Evolutionary conservation across 2,888 invertebrate species (phyloP).

Genomic region (Electrophaes corylata): DNA sequence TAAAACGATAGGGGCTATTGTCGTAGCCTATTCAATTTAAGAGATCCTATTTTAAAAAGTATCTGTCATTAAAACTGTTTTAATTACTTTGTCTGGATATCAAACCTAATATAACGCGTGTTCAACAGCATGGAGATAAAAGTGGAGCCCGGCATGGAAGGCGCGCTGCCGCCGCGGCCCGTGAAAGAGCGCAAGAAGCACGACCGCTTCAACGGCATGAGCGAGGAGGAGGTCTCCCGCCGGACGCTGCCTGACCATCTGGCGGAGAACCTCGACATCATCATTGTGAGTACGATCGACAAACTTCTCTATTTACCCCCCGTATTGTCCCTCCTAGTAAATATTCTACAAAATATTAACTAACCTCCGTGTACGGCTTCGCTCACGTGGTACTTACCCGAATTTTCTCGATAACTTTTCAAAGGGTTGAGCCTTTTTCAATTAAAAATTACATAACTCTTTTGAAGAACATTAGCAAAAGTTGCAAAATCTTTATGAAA

Average conservation of each 20-base stretch:
- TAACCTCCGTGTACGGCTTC: background rate
- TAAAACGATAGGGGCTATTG: too few species aligned
- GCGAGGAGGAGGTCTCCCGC: conserved; percentile 97
- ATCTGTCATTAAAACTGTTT: background rate
- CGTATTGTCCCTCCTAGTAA: background rate
- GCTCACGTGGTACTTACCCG: background rate
- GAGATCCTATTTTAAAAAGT: too few species aligned
- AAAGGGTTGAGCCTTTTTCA: too few species aligned
- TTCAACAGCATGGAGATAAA: conserved; percentile 79
- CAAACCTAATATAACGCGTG: background rate
- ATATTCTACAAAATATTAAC: background rate
- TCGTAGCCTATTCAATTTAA: too few species aligned
- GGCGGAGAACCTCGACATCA: conserved; percentile 96
- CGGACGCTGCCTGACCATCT: conserved; percentile 97
- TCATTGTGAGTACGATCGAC: conserved; percentile 95
- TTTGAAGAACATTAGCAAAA: background rate
- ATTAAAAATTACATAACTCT: background rate
- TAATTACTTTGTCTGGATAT: too few species aligned
- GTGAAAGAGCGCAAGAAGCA: conserved; percentile 96
- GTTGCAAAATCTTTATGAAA: background rate
- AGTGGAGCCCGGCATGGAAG: conserved; percentile 81
- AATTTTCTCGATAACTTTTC: too few species aligned
- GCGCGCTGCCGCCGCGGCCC: conserved; percentile 81
- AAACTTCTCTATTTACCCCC: background rate
- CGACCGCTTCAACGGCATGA: conserved; percentile 97